These are phyloP conservation scores for Anthrax anthrax DNA, from an alignment of 2,888 invertebrate species.

Conservation along the genomic window DNA sequence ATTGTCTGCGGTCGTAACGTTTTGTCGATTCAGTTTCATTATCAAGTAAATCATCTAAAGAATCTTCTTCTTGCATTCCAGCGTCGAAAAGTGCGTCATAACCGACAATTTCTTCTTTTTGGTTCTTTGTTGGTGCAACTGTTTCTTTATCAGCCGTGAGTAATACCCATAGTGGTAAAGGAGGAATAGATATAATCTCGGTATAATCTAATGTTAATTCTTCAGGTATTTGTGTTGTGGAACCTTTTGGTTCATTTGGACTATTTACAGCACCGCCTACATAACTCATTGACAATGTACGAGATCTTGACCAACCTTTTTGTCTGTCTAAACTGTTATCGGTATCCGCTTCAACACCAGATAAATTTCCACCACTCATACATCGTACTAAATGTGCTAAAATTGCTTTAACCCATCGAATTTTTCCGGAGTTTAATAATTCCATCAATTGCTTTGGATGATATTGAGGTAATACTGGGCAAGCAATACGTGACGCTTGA, in stretches of 20 bases:
- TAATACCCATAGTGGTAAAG: slow-evolving; percentile 90
- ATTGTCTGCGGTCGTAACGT: slow-evolving; percentile 46
- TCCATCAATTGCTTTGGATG: slow-evolving; percentile 99
- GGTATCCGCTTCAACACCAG: slow-evolving; percentile 42
- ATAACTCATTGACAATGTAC: slow-evolving; percentile 80
- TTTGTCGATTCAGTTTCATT: slow-evolving; percentile 52
- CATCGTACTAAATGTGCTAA: slow-evolving; percentile 86
- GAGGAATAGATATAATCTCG: slow-evolving; percentile 95
- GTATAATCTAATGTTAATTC: slow-evolving; percentile 85
- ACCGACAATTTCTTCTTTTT: slow-evolving; percentile 43
- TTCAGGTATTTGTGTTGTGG: slow-evolving; percentile 67
- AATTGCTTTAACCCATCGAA: slow-evolving; percentile 95
- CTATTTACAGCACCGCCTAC: slow-evolving; percentile 56
- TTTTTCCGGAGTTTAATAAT: slow-evolving; percentile 92
- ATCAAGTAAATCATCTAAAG: slow-evolving; percentile 62
- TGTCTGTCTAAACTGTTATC: slow-evolving; percentile 23
- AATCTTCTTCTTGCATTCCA: slow-evolving; percentile 62
- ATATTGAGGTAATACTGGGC: slow-evolving; percentile 95
- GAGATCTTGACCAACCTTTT: slow-evolving; percentile 71
- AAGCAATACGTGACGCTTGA: slow-evolving; percentile 93
- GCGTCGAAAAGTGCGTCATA: slow-evolving; percentile 85
- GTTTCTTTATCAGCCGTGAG: slow-evolving; percentile 84
- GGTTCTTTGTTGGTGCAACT: slow-evolving; percentile 12
- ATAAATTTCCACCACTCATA: slow-evolving; percentile 46
- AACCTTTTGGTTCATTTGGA: slow-evolving; percentile 61